phyloP scores from a whole-genome alignment of 2,888 invertebrate species.

The Neoascia interrupta region DNA sequence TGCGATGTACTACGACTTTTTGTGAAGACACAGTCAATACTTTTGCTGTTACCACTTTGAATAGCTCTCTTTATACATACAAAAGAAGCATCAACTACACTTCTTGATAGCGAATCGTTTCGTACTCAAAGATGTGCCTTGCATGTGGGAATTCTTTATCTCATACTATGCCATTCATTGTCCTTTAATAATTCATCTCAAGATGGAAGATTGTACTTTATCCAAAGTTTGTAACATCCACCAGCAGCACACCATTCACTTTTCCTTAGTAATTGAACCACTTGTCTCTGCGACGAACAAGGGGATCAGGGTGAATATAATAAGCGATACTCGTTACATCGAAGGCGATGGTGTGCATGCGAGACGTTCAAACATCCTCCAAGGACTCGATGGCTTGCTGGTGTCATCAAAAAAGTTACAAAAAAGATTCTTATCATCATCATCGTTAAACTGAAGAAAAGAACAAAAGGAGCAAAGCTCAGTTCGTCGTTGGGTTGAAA shows the following conservation, averaged over 20 bases:
- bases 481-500: neutral
- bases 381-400: too few relatives aligned
- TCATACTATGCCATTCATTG: neutral
- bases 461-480: constrained; percentile 50
- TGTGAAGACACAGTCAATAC: constrained; percentile 27
- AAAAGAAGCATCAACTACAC: constrained; percentile 31
- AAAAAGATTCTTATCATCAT: constrained; percentile 54
- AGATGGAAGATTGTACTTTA: constrained; percentile 6
- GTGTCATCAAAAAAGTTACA: constrained; percentile 49
- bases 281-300: constrained; percentile 42
- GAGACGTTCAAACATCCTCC: neutral
- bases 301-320: constrained; percentile 44
- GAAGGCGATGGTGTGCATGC: neutral
- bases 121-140: constrained; percentile 17
- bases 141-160: constrained; percentile 5
- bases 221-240: constrained; percentile 16
- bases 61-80: neutral
- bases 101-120: constrained; percentile 35
- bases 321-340: constrained; percentile 42
- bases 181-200: constrained; percentile 43
- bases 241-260: constrained; percentile 17
- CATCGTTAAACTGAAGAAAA: constrained; percentile 44
- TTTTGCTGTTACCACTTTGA: neutral
- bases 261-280: constrained; percentile 57
- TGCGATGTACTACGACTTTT: neutral